phyloP scores from a whole-genome alignment of 2,797 vertebrate species.

The Eulemur rubriventer region DNA sequence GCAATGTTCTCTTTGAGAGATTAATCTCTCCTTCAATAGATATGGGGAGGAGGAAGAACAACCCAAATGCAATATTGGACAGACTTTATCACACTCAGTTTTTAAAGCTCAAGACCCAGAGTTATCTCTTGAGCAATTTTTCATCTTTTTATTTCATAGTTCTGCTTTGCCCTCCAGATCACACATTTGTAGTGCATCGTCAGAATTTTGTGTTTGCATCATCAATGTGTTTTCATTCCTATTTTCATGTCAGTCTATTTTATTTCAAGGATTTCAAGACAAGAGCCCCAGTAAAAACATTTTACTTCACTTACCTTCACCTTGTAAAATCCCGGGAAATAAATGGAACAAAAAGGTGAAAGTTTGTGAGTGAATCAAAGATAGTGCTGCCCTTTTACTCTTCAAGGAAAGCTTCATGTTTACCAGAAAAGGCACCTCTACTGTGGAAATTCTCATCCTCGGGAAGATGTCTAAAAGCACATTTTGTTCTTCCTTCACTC shows the following conservation, averaged over 20 bases:
- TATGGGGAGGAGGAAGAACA: neutral
- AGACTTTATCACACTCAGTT: constrained; percentile 52
- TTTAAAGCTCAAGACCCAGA: constrained; percentile 58
- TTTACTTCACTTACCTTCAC: constrained; percentile 34
- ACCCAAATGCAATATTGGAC: constrained; percentile 43
- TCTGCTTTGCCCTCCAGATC: constrained; percentile 42
- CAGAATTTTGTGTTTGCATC: constrained; percentile 47
- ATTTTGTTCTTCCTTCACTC: neutral
- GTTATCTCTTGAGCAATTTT: constrained; percentile 53
- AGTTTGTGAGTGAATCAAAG: constrained; percentile 60
- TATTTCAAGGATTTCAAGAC: constrained; percentile 57
- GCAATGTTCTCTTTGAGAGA: constrained; percentile 68
- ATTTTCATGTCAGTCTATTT: constrained; percentile 44
- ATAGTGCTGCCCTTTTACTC: neutral
- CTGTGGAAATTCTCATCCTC: neutral
- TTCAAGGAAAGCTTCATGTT: neutral
- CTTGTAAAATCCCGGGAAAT: constrained; percentile 35
- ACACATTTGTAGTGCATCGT: constrained; percentile 24
- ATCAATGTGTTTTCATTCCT: constrained; percentile 38
- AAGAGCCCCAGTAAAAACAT: constrained; percentile 6
- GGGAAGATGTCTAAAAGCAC: neutral
- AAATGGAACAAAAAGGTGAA: neutral
- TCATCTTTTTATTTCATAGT: constrained; percentile 59
- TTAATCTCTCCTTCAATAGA: constrained; percentile 69
- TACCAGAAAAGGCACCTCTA: neutral